Base-by-base conservation (phyloP, 1,140 invertebrate species). In the Bombus ignitus region DNA sequence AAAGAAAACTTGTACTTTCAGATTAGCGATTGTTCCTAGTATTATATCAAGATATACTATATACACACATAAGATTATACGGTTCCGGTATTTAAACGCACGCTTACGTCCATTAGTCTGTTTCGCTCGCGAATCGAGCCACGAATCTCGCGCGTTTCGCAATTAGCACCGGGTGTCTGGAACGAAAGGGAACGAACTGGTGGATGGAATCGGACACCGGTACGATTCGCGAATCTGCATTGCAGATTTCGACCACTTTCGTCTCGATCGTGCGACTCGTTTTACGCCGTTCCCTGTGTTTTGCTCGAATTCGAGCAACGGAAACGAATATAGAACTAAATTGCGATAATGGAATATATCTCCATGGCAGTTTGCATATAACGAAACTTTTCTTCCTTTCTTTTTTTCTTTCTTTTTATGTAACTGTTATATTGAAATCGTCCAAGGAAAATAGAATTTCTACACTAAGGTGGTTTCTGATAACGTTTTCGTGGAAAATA, bases 1-100 rank as follows among this genome's bases (percentile, higher is more conserved):
- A 44, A 73, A 73, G 71, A 66, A 39, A 35, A 32, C 76, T 78
- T 65, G 59, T 78, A 78, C 28, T 65, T 62, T 65, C n/a, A 44
- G 76, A 42, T 65, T 15, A n/a, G 35, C 39, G 37, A 77, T 62
- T 47, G 35, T n/a, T 57, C 47, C 39, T 28, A 35, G 9, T 37
- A 15, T 35, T n/a, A 62, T 13, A n/a, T 35, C 32, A 25, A 25
- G 66, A 68, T 32, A 53, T 53, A 53, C 32, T 35, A 35, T 25
- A 35, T 13, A 39, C 53, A 32, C 53, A 39, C 18, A 9, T 53
- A 53, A 53, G 47, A 53, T 65, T 66, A 66, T 42, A n/a, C 62
- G n/a, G 76, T 44, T 78, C 39, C 76, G 76, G 59, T 59, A 44
- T 78, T 78, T 78, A 66, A 78, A 78, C 76, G 59, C 39, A 39